These are phyloP conservation scores for Columba guinea DNA, from an alignment of 2,797 vertebrate genomes.

Conservation along the genomic window DNA sequence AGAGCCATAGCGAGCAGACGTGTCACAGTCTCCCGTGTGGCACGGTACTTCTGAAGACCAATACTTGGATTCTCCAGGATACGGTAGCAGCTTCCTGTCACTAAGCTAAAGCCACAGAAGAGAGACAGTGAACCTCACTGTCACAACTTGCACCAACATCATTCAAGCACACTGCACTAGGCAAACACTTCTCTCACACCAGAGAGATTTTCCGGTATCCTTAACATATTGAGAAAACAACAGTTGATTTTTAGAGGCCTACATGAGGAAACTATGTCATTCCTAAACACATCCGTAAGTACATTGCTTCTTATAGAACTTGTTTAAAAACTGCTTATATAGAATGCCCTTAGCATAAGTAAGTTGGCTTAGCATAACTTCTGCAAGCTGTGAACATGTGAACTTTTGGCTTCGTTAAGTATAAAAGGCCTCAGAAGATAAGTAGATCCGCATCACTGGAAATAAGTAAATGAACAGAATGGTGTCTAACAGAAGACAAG, in stretches of 20 bases:
- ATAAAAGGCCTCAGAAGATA: too few relatives aligned
- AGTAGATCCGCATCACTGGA: too few relatives aligned
- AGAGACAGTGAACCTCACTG: not conserved
- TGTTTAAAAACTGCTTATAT: too few relatives aligned
- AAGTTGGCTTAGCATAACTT: too few relatives aligned
- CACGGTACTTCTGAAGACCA: constrained; percentile 86
- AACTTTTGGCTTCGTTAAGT: too few relatives aligned
- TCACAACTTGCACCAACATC: not conserved
- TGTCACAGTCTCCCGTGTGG: constrained; percentile 85
- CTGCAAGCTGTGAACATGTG: too few relatives aligned
- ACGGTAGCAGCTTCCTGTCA: constrained; percentile 92
- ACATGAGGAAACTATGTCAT: rapidly evolving
- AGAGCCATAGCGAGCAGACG: constrained; percentile 89
- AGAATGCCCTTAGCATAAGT: too few relatives aligned
- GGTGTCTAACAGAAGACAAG: too few relatives aligned
- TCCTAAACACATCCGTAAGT: not conserved
- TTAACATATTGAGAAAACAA: not conserved
- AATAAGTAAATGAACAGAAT: too few relatives aligned
- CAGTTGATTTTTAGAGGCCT: not conserved
- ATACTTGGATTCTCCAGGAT: constrained; percentile 92
- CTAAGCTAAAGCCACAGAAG: constrained; percentile 78
- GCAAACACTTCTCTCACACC: not conserved
- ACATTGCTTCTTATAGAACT: too few relatives aligned
- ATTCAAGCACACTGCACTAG: not conserved
- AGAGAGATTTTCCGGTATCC: not conserved